Evolutionary conservation across 2,797 vertebrate genomes (phyloP).

Genomic region (Dromococcyx pavoninus): DNA sequence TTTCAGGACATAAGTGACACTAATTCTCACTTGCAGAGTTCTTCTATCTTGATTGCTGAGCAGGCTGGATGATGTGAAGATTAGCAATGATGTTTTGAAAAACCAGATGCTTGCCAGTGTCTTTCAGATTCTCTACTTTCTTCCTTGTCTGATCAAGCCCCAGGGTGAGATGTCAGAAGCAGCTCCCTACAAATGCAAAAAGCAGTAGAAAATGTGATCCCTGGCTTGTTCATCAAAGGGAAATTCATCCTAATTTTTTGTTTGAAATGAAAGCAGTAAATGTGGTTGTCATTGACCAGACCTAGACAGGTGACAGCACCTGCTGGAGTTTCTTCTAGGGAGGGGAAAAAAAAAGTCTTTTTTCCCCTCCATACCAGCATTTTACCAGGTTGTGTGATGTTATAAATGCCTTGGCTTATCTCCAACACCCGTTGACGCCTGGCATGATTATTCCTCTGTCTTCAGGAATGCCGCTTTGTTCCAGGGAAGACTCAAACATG

Average conservation of each 20-base stretch:
- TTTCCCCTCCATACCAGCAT: fast-evolving
- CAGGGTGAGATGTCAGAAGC: background rate
- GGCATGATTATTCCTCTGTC: background rate
- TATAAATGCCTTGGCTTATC: background rate
- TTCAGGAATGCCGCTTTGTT: background rate
- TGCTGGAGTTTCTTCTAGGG: background rate
- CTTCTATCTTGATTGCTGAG: background rate
- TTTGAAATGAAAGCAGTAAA: background rate
- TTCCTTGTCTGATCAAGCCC: background rate
- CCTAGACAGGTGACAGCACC: background rate
- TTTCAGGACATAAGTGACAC: constrained; percentile 7
- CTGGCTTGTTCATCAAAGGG: background rate
- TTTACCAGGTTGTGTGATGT: background rate
- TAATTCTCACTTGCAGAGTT: constrained; percentile 36
- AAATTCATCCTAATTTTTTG: background rate
- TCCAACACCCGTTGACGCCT: fast-evolving
- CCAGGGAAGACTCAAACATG: fast-evolving
- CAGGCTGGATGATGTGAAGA: background rate
- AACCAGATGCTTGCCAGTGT: background rate
- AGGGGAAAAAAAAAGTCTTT: background rate
- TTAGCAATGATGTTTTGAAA: background rate
- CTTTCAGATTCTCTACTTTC: background rate
- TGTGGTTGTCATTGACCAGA: background rate
- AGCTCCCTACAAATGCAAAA: background rate
- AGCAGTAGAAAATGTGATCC: background rate